These are phyloP conservation scores for Margaritifera margaritifera DNA, from an alignment of 2,888 invertebrate genomes.

Conservation along the genomic window DNA sequence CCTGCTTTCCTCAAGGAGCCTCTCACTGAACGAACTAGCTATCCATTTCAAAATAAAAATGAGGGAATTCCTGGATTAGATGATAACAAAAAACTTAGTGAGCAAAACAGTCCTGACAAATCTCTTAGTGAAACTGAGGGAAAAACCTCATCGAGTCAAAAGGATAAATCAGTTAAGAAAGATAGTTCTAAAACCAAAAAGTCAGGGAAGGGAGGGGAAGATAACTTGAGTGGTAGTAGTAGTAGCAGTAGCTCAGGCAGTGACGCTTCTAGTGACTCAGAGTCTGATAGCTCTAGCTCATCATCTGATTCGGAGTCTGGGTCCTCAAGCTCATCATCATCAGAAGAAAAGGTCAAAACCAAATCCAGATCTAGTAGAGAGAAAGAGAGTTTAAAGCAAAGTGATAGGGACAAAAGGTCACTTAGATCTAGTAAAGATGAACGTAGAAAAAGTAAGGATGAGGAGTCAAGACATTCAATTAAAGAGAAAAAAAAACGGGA, in stretches of 20 bases:
- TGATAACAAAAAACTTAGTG: slow-evolving; percentile 17
- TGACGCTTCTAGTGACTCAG: slow-evolving; percentile 41
- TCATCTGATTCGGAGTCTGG: slow-evolving; percentile 10
- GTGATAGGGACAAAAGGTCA: slow-evolving; percentile 13
- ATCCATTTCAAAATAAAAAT: slow-evolving; percentile 51
- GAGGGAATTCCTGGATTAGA: slow-evolving; percentile 56
- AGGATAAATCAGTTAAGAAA: slow-evolving; percentile 24
- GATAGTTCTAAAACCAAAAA: slow-evolving; percentile 14
- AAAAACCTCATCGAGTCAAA: slow-evolving; percentile 13
- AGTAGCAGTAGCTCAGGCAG: slow-evolving; percentile 42
- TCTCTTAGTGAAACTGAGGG: slow-evolving; percentile 9
- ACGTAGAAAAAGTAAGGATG: slow-evolving; percentile 32
- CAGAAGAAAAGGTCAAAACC: slow-evolving; percentile 4
- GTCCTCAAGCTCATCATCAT: slow-evolving; percentile 1
- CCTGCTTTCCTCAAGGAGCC: slow-evolving; percentile 53
- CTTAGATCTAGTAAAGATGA: slow-evolving; percentile 29
- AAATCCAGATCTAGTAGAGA: not conserved
- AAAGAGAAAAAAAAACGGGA: slow-evolving; percentile 20
- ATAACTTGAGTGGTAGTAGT: slow-evolving; percentile 20
- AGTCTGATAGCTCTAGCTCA: slow-evolving; percentile 40
- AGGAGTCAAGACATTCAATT: slow-evolving; percentile 4
- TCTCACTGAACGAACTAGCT: slow-evolving; percentile 42
- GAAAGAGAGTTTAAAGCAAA: slow-evolving; percentile 17
- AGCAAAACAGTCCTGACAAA: slow-evolving; percentile 14
- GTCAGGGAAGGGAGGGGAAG: slow-evolving; percentile 14